Percentiles rank a stretch among this genome's conserved stretches.
Evolutionary conservation across 2,113 vertebrate species (phyloP).

Genomic region (Lophotis ruficrista): DNA sequence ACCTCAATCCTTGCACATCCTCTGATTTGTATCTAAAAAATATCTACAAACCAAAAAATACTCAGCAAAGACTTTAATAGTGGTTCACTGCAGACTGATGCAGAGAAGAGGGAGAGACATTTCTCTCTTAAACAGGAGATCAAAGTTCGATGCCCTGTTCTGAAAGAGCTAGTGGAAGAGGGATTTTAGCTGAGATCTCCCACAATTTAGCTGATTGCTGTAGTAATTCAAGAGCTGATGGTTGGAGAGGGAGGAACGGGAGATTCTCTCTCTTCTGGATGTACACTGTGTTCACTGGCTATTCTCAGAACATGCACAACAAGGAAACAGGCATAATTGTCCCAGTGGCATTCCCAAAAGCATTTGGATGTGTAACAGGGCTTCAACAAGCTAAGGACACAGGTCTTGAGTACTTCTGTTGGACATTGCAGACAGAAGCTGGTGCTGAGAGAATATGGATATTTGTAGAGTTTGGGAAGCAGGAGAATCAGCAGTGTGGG

Average conservation of each 20-base stretch:
- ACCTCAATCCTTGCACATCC: background rate
- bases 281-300: background rate
- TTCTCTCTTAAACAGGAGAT: background rate
- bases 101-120: background rate
- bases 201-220: background rate
- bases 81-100: background rate
- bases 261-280: background rate
- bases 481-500: background rate
- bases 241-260: background rate
- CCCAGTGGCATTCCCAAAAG: background rate
- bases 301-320: background rate
- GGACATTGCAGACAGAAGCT: background rate
- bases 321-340: background rate
- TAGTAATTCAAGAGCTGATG: background rate
- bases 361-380: background rate
- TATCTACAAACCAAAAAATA: background rate
- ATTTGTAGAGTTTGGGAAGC: background rate
- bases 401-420: background rate
- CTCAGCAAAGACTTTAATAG: background rate
- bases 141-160: background rate
- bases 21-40: background rate
- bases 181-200: background rate
- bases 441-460: background rate
- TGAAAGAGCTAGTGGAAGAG: background rate
- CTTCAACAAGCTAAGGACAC: background rate